Conservation (phyloP, 1,140 invertebrate genomes). For the Cotesia chilonis region DNA sequence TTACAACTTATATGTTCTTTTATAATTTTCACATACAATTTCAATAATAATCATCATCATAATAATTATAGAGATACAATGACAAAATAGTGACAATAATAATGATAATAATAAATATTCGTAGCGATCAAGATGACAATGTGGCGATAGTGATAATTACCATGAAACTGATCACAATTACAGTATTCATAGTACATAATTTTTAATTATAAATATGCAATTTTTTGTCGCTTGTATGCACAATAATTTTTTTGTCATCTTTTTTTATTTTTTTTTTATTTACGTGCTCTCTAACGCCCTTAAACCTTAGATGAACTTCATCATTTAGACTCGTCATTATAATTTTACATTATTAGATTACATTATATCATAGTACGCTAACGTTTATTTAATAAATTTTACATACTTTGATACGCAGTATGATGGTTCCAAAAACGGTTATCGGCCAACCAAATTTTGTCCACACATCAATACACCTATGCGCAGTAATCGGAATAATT, state of each 20-base stretch:
- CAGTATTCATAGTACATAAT: conserved; percentile 57
- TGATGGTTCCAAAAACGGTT: conserved; percentile 68
- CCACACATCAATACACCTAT: conserved; percentile 68
- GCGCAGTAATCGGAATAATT: conserved; percentile 68
- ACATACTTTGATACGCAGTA: conserved; percentile 68
- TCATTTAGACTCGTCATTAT: conserved; percentile 68
- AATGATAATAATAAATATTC: conserved; percentile 49
- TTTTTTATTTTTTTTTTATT: conserved; percentile 47
- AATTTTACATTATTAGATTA: conserved; percentile 69
- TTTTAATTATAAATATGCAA: conserved; percentile 60
- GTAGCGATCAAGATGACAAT: conserved; percentile 51
- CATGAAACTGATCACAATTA: conserved; percentile 55
- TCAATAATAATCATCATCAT: conserved; percentile 49
- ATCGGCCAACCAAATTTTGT: conserved; percentile 68
- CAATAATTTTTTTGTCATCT: conserved; percentile 58
- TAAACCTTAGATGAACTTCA: conserved; percentile 65
- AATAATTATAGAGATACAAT: conserved; percentile 48
- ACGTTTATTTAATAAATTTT: conserved; percentile 68
- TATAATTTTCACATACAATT: conserved; percentile 47
- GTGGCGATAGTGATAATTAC: conserved; percentile 51
- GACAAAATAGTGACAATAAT: conserved; percentile 52
- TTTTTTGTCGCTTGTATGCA: conserved; percentile 63
- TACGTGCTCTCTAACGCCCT: conserved; percentile 62
- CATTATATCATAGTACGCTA: conserved; percentile 67
- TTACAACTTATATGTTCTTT: conserved; percentile 60